phyloP scores from a whole-genome alignment of 2,888 invertebrate genomes.

The Lasioglossum calceatum region DNA sequence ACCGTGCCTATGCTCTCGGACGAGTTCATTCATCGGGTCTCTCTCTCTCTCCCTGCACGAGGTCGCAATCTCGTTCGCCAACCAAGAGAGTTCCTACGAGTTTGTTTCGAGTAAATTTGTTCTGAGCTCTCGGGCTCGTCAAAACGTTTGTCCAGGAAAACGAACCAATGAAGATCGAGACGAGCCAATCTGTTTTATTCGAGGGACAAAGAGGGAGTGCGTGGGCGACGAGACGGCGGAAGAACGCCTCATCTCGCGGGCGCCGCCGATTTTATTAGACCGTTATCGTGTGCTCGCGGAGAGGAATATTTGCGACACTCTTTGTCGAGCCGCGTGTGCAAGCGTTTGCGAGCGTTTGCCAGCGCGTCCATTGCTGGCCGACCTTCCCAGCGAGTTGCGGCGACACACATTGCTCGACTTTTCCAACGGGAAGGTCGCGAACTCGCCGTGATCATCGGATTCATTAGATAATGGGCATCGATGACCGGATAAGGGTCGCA shows the following conservation, averaged over 20 bases:
- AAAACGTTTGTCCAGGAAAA: slow-evolving; percentile 42
- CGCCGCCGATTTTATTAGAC: slow-evolving; percentile 73
- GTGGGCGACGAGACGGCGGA: slow-evolving; percentile 42
- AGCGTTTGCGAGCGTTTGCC: background rate
- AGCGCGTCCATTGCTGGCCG: slow-evolving; percentile 15
- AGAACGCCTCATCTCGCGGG: slow-evolving; percentile 17
- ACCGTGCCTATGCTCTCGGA: background rate
- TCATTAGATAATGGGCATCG: slow-evolving; percentile 50
- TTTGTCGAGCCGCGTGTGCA: slow-evolving; percentile 48
- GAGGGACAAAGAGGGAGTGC: slow-evolving; percentile 37
- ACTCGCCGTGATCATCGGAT: slow-evolving; percentile 40
- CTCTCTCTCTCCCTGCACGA: background rate
- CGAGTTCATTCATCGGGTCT: background rate
- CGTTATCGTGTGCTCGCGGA: slow-evolving; percentile 69
- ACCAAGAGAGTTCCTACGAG: background rate
- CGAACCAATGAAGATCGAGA: slow-evolving; percentile 34
- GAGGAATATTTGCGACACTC: slow-evolving; percentile 72
- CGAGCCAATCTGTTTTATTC: slow-evolving; percentile 75
- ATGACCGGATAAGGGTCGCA: slow-evolving; percentile 34
- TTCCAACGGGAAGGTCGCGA: slow-evolving; percentile 24
- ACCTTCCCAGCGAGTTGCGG: slow-evolving; percentile 34
- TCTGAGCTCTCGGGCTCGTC: background rate
- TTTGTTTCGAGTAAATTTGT: slow-evolving; percentile 28
- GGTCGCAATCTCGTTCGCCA: slow-evolving; percentile 10
- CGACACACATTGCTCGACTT: slow-evolving; percentile 20